Conservation (phyloP, 1,140 invertebrate species). For the Paracyclopina nana region DNA sequence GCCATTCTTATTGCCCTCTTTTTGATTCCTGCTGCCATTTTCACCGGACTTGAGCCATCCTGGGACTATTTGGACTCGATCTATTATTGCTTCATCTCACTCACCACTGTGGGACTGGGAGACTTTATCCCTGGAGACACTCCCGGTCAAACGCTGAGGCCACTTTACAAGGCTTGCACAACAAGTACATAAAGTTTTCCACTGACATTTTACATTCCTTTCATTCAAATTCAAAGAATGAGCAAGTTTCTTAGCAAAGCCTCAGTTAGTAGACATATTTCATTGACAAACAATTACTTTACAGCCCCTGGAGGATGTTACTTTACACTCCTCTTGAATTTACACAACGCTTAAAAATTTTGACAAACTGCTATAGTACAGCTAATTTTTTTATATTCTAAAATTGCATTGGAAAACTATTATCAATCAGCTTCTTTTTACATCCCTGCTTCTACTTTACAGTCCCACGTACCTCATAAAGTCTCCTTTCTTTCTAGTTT, state of each 20-base stretch:
- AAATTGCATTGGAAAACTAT: too few relatives aligned
- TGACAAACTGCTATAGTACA: too few relatives aligned
- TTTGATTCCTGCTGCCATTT: constrained; percentile 51
- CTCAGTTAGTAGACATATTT: too few relatives aligned
- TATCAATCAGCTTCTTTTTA: too few relatives aligned
- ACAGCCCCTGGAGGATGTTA: too few relatives aligned
- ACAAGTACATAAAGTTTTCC: neutral
- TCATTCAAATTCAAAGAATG: neutral
- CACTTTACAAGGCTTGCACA: neutral
- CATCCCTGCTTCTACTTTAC: too few relatives aligned
- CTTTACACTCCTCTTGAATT: too few relatives aligned
- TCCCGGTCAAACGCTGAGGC: neutral
- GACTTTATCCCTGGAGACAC: constrained; percentile 64
- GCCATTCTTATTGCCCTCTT: constrained; percentile 34
- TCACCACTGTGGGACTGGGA: constrained; percentile 66
- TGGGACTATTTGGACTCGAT: constrained; percentile 66
- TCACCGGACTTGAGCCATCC: constrained; percentile 48
- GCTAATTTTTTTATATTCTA: too few relatives aligned
- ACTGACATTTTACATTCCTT: neutral
- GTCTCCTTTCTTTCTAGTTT: neutral
- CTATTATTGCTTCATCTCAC: constrained; percentile 71
- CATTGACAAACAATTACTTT: too few relatives aligned
- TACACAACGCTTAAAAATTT: too few relatives aligned
- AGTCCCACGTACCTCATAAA: too few relatives aligned
- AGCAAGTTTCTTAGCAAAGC: neutral